Percentiles rank a stretch among this genome's conserved stretches.
Conservation (phyloP, 2,888 invertebrate species). For the Cryptocheilus praepositus region DNA sequence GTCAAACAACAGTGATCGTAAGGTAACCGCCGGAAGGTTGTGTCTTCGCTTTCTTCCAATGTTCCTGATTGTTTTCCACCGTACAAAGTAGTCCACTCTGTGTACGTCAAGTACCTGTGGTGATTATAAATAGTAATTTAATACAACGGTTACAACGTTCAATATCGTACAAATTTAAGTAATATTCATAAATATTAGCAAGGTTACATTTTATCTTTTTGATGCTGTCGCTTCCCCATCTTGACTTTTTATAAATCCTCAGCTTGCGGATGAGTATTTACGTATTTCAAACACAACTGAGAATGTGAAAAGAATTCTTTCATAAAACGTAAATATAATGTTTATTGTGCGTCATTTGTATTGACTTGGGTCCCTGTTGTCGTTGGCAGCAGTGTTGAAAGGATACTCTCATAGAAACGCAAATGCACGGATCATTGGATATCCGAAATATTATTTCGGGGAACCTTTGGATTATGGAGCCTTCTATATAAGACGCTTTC, state of each 20-base stretch:
- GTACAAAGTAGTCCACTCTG: slow-evolving; percentile 92
- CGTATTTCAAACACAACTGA: no score
- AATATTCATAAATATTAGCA: not conserved
- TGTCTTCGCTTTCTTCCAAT: slow-evolving; percentile 83
- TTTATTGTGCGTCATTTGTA: no score
- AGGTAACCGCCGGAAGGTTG: slow-evolving; percentile 92
- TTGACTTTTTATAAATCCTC: slow-evolving; percentile 64
- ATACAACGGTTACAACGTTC: not conserved
- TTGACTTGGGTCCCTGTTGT: no score
- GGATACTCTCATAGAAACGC: not conserved
- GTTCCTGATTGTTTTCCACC: slow-evolving; percentile 86
- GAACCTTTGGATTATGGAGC: no score
- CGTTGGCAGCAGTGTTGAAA: not conserved
- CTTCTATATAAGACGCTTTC: no score
- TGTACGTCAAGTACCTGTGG: slow-evolving; percentile 89
- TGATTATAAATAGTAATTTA: slow-evolving; percentile 3
- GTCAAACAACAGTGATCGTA: slow-evolving; percentile 95
- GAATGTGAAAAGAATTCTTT: no score
- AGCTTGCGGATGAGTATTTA: no score
- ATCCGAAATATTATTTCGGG: no score
- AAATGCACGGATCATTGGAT: not conserved
- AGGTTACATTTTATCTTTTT: slow-evolving; percentile 92
- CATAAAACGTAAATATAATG: no score
- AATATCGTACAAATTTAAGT: not conserved
- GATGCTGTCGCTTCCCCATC: slow-evolving; percentile 96